These are phyloP conservation scores for Hoplodrina ambigua DNA, from an alignment of 2,888 invertebrate species.

Conservation along the genomic window DNA sequence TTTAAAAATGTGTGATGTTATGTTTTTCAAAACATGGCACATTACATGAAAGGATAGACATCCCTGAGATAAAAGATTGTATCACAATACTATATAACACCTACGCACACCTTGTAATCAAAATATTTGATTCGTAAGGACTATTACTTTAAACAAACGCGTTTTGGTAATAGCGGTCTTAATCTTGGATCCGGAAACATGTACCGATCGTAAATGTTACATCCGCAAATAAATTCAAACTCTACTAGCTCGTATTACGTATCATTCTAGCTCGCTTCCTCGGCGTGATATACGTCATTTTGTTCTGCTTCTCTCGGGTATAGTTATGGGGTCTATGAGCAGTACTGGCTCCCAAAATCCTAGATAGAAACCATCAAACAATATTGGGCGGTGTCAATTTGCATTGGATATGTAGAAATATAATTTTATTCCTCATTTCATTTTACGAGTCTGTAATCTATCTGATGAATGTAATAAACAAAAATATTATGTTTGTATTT, in stretches of 20 bases:
- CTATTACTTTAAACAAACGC: constrained; percentile 41
- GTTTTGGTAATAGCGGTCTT: constrained; percentile 50
- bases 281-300: constrained; percentile 39
- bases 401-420: constrained; percentile 29
- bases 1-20: too few relatives aligned
- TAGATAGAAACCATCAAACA: constrained; percentile 48
- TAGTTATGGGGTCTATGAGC: constrained; percentile 42
- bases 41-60: too few relatives aligned
- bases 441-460: neutral
- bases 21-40: too few relatives aligned
- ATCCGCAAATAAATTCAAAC: constrained; percentile 38
- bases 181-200: constrained; percentile 50
- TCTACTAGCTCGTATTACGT: constrained; percentile 38
- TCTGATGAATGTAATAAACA: too few relatives aligned
- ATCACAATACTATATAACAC: constrained; percentile 2
- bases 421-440: constrained; percentile 25
- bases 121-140: constrained; percentile 40
- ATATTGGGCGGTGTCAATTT: constrained; percentile 43
- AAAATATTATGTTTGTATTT: too few relatives aligned
- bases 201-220: constrained; percentile 50
- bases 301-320: constrained; percentile 16
- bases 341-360: constrained; percentile 49
- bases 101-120: constrained; percentile 23
- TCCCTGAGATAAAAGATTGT: neutral
- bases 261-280: constrained; percentile 36